Evolutionary conservation across 2,113 vertebrate genomes (phyloP).

Genomic region (Pseudopipra pipra): DNA sequence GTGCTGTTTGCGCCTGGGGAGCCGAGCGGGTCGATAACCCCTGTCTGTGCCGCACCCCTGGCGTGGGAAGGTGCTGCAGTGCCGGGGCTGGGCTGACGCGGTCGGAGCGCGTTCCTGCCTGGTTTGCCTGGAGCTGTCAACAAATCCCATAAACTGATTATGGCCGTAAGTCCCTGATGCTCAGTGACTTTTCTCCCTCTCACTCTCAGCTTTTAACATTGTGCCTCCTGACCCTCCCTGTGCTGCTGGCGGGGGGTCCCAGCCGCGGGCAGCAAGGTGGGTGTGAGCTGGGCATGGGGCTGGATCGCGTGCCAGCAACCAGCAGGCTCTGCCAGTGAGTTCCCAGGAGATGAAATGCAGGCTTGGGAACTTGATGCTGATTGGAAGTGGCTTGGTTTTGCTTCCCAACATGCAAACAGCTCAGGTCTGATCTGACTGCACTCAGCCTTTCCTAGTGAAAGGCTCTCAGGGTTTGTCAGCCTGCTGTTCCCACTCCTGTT

Average conservation of each 20-base stretch:
- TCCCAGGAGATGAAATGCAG: neutral
- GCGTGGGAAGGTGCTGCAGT: neutral
- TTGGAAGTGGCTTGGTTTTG: neutral
- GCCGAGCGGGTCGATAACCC: neutral
- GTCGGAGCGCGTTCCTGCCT: rapidly evolving
- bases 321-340: rapidly evolving
- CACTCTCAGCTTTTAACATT: neutral
- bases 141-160: constrained; percentile 42
- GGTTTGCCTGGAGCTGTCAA: neutral
- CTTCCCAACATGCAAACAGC: neutral
- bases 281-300: rapidly evolving
- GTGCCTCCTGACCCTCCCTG: neutral
- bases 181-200: constrained; percentile 30
- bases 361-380: neutral
- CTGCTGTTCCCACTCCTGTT: rapidly evolving
- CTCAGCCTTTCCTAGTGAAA: neutral
- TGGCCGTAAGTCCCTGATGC: neutral
- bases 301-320: neutral
- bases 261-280: rapidly evolving
- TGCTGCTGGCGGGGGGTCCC: neutral
- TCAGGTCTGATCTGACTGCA: neutral
- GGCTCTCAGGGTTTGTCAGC: rapidly evolving
- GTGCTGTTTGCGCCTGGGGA: neutral
- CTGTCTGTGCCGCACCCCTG: neutral
- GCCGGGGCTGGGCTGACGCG: neutral